Base-by-base conservation (phyloP, 2,113 vertebrate genomes). In the Anhinga rufa region DNA sequence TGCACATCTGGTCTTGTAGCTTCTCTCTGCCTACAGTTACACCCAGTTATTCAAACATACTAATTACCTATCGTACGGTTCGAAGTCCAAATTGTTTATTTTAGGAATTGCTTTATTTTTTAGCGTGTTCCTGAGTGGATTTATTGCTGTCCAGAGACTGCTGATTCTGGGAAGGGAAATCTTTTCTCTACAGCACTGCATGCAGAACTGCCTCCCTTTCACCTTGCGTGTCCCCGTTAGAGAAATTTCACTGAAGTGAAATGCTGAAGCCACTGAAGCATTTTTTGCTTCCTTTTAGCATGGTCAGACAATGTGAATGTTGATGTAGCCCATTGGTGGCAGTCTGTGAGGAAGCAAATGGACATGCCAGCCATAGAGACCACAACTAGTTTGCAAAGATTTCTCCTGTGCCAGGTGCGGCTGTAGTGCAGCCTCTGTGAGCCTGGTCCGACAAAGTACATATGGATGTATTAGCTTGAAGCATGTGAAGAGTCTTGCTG, bases 1-100 rank as follows among this genome's bases (percentile, higher is more conserved):
- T 34, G 79, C 82, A 93, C 85, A 96, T 96, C 85, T 96, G 93
- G 82, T 92, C 86, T 81, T 71, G 36, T 29, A 95, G 83, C 84
- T 96, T 94, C 89, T 94, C 65, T 83, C 72, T 94, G 88, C 83
- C 62, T 87, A 58, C 61, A 72, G 54, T 91, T 93, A 84, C 70
- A 91, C 92, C 55, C 52, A 92, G 65, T 97, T 95, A 93, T 89
- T 97, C 91, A 96, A 96, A 92, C n/a, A 57, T 32, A 76, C 40
- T 89, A 94, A 92, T 84, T 93, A 81, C 86, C 66, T 87, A 89
- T 92, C 14, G 2, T 82, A 82, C 0, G 0, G 31, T 89, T 94
- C 0, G 25, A 92, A 95, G 70, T 17, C 52, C 36, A 65, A 94
- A 82, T 44, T 93, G 81, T 86, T 95, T 95, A 80, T 83, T 92